These are phyloP conservation scores for Gymnorhina tibicen DNA, from an alignment of 2,113 vertebrate species.

Conservation along the genomic window DNA sequence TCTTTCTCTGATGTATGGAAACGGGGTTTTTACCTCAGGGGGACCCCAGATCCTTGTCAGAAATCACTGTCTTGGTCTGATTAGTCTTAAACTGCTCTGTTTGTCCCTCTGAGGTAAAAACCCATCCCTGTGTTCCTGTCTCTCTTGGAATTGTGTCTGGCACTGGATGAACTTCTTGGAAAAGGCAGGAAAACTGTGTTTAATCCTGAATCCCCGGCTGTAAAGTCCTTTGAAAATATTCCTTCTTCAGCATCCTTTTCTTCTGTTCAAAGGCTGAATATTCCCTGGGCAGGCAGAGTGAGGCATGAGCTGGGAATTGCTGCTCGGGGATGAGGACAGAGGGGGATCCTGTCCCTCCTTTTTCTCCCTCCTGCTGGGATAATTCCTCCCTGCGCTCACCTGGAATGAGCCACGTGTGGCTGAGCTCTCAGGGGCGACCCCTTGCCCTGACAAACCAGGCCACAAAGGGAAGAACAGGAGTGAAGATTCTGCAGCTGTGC, in stretches of 20 bases:
- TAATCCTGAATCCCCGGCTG: background rate
- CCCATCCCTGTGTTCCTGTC: background rate
- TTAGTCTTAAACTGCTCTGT: accelerated
- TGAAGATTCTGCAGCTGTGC: background rate
- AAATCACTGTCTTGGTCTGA: background rate
- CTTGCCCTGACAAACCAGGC: background rate
- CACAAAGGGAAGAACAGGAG: background rate
- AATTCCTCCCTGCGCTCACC: background rate
- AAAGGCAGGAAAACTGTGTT: background rate
- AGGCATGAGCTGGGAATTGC: background rate
- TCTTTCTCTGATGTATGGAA: background rate
- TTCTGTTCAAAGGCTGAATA: background rate
- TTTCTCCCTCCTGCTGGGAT: background rate
- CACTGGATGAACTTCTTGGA: background rate
- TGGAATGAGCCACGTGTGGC: background rate
- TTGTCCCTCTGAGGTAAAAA: background rate
- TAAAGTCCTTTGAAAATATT: background rate
- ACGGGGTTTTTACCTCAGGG: background rate
- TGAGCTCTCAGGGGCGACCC: background rate
- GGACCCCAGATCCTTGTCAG: background rate
- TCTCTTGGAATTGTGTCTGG: background rate
- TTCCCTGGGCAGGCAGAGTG: background rate
- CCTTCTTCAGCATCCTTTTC: background rate
- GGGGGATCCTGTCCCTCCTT: background rate
- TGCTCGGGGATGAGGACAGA: background rate